phyloP scores from a whole-genome alignment of 2,113 vertebrate species.

The Pontoporia blainvillei region DNA sequence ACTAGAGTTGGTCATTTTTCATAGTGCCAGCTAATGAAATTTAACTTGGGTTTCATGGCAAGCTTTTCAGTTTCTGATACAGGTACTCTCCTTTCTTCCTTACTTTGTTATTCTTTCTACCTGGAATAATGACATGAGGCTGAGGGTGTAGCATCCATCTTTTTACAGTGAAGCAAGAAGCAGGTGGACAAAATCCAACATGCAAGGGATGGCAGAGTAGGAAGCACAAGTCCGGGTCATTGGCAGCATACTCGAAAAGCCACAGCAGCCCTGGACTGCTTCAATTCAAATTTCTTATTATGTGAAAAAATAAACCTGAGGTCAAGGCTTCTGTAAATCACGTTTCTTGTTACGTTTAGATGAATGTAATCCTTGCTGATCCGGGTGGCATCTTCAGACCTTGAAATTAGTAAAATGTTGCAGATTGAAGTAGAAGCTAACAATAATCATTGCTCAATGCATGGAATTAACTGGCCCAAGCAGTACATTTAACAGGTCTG shows the following conservation, averaged over 20 bases:
- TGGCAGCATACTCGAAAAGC: neutral
- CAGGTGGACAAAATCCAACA: neutral
- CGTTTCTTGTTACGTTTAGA: neutral
- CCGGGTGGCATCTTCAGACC: neutral
- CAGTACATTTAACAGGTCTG: neutral
- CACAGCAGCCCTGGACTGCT: neutral
- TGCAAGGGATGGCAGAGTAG: neutral
- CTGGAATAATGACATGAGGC: neutral
- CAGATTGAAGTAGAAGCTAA: neutral
- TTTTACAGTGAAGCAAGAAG: neutral
- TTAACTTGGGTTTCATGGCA: constrained; percentile 18
- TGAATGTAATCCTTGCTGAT: neutral
- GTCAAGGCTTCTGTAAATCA: neutral
- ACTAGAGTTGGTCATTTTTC: neutral
- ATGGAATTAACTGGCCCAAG: neutral
- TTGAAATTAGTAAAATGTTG: neutral
- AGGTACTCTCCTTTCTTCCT: neutral
- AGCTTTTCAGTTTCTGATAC: neutral
- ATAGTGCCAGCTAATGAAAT: neutral
- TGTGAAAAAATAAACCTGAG: neutral
- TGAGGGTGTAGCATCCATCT: neutral
- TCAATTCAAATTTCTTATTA: neutral
- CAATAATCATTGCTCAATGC: neutral
- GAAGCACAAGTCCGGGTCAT: neutral
- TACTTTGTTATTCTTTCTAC: neutral